Evolutionary conservation across 2,888 invertebrate genomes (phyloP).

Genomic region (Acrobasis suavella): DNA sequence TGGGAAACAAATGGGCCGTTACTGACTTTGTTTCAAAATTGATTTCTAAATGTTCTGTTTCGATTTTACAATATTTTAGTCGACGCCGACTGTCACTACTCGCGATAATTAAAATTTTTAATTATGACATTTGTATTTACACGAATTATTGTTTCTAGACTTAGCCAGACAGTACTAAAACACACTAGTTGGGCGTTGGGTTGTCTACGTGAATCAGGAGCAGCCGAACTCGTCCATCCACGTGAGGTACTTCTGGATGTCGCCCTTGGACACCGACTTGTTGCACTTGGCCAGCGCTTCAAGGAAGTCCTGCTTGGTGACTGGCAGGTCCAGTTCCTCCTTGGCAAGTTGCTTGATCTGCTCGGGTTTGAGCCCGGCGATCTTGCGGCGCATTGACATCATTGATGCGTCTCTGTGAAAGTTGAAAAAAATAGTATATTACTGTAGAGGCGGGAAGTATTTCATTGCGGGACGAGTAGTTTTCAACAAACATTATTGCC

Average conservation of each 20-base stretch:
- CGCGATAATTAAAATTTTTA: too few relatives aligned
- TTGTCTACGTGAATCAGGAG: constrained; percentile 83
- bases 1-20: too few relatives aligned
- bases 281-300: constrained; percentile 97
- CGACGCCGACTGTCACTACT: too few relatives aligned
- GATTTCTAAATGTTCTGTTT: too few relatives aligned
- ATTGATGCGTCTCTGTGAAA: constrained; percentile 95
- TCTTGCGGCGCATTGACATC: constrained; percentile 99
- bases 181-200: constrained; percentile 19
- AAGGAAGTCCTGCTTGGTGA: constrained; percentile 94
- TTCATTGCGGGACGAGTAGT: too few relatives aligned
- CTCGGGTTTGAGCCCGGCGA: constrained; percentile 95
- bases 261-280: constrained; percentile 96
- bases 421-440: too few relatives aligned
- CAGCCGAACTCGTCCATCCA: constrained; percentile 99
- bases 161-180: not conserved
- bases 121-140: too few relatives aligned
- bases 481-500: too few relatives aligned
- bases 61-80: too few relatives aligned
- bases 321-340: constrained; percentile 97
- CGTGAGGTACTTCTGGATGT: constrained; percentile 96
- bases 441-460: too few relatives aligned
- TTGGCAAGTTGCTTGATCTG: constrained; percentile 97
- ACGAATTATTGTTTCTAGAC: too few relatives aligned
- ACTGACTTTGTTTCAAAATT: too few relatives aligned